phyloP scores from a whole-genome alignment of 2,797 vertebrate species.

The Hyperoplus lanceolatus region DNA sequence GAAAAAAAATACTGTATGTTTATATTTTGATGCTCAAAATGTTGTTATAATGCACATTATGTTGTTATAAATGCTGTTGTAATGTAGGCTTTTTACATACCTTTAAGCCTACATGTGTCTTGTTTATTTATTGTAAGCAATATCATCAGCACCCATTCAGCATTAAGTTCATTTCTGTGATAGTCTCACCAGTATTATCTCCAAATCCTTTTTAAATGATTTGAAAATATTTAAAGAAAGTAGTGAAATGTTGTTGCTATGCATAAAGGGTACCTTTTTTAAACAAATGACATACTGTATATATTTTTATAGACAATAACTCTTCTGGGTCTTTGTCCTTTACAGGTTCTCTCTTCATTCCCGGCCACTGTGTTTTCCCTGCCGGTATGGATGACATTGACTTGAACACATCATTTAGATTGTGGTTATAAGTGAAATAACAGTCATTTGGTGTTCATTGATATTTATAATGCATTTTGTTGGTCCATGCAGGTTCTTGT shows the following conservation, averaged over 20 bases:
- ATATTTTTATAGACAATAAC: background rate
- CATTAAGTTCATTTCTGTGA: background rate
- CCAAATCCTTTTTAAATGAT: background rate
- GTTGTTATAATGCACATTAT: background rate
- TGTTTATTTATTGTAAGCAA: background rate
- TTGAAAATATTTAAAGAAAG: background rate
- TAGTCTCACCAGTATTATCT: background rate
- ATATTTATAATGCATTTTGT: background rate
- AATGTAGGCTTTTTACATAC: no score
- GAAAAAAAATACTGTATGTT: background rate
- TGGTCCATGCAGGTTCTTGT: slow-evolving; percentile 55
- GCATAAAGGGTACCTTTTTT: background rate
- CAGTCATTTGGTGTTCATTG: background rate
- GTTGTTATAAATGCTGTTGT: background rate
- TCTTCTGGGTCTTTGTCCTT: slow-evolving; percentile 1
- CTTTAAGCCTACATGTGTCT: background rate
- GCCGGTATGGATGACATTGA: slow-evolving; percentile 42
- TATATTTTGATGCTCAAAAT: background rate
- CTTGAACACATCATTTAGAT: background rate
- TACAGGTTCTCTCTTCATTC: slow-evolving; percentile 48
- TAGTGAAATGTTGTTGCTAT: background rate
- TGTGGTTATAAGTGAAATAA: background rate
- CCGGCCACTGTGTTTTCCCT: slow-evolving; percentile 16
- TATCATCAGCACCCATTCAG: background rate
- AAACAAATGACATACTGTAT: background rate